Percentiles rank a stretch among this genome's conserved stretches.
phyloP scores from a whole-genome alignment of 2,888 invertebrate species.

The Cyrtodaria siliqua region DNA sequence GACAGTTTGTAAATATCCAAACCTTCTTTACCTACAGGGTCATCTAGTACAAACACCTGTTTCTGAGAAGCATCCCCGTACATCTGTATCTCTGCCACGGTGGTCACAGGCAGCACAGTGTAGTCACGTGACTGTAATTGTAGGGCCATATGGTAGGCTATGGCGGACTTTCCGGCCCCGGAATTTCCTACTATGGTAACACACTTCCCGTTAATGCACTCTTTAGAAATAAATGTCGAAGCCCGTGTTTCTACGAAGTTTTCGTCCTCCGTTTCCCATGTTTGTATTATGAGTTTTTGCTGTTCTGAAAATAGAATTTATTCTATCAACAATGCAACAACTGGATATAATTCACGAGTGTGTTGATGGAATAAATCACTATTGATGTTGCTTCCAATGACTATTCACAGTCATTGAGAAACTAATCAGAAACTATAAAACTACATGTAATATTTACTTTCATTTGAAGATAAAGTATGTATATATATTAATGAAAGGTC shows the following conservation, averaged over 20 bases:
- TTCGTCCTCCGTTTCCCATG: too few species aligned
- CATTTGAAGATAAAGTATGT: too few species aligned
- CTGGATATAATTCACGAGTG: too few species aligned
- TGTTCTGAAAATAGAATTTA: too few species aligned
- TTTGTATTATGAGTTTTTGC: too few species aligned
- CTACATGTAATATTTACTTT: too few species aligned
- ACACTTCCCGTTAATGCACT: not conserved
- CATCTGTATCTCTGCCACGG: not conserved
- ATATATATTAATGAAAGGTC: too few species aligned
- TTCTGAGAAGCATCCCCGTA: not conserved
- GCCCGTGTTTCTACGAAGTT: not conserved
- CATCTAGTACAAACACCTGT: conserved; percentile 8
- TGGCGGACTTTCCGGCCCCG: conserved; percentile 11
- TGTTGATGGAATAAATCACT: too few species aligned
- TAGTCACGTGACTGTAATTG: not conserved
- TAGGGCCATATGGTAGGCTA: conserved; percentile 12
- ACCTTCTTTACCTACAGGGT: conserved; percentile 7
- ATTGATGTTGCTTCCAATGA: too few species aligned
- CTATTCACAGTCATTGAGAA: too few species aligned
- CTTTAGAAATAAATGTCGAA: not conserved
- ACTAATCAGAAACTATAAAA: too few species aligned
- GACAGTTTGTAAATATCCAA: not conserved
- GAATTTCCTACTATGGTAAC: conserved; percentile 4
- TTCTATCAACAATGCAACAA: too few species aligned
- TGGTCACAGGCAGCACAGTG: not conserved